Conservation (phyloP, 2,888 invertebrate genomes). For the Julus scanicus region DNA sequence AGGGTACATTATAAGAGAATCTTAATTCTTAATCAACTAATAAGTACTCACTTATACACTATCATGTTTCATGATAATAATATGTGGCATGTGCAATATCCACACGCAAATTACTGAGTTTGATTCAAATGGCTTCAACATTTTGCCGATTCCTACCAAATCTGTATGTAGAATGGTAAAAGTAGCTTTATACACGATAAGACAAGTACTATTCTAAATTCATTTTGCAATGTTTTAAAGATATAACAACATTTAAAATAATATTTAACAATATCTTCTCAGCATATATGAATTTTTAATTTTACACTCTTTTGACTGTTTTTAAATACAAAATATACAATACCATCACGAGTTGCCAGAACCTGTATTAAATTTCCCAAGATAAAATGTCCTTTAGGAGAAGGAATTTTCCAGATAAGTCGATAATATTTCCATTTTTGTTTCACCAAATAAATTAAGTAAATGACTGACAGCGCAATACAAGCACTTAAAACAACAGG, state of each 20-base stretch:
- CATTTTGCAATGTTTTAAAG: too few relatives aligned
- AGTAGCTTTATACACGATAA: too few relatives aligned
- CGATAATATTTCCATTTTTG: neutral
- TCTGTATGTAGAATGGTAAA: too few relatives aligned
- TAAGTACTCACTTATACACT: neutral
- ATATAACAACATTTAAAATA: too few relatives aligned
- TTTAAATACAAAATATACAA: too few relatives aligned
- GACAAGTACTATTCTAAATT: too few relatives aligned
- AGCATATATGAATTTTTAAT: too few relatives aligned
- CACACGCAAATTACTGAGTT: slow-evolving; percentile 1
- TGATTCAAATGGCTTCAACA: neutral
- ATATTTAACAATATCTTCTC: too few relatives aligned
- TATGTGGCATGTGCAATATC: neutral
- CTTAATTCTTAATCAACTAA: too few relatives aligned
- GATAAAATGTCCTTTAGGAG: neutral
- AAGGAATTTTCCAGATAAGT: neutral
- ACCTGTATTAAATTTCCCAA: too few relatives aligned
- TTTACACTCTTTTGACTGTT: too few relatives aligned
- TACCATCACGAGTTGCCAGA: slow-evolving; percentile 4
- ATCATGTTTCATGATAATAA: neutral
- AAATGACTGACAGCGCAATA: neutral
- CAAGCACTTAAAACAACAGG: neutral
- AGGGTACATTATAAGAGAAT: neutral
- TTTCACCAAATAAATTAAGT: neutral
- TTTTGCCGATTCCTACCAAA: neutral